Base-by-base conservation (phyloP, 2,888 invertebrate species). In the Calliscelio sp. region DNA sequence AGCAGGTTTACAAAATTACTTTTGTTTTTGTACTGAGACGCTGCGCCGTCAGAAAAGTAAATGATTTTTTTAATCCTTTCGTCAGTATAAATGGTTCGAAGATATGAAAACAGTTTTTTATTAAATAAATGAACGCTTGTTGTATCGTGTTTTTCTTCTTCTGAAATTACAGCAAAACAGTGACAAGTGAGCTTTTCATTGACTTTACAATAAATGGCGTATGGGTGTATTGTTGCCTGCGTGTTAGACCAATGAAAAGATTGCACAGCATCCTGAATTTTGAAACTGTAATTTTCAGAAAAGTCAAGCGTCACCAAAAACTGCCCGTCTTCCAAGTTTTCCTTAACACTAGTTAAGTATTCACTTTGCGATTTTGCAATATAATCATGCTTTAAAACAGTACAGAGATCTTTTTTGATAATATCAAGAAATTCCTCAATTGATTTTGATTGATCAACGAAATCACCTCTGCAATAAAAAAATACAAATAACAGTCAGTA, bases 141-240 rank as follows among this genome's bases (percentile, higher is more conserved):
- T 35, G 73, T 28, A 16, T 73, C 57, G 32, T 74, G 51, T 20
- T 74, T 66, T 38, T 66, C 35, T 3, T 49, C 28, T 63, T 63
- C 46, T 18, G 44, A 59, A 35, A 59, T 59, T 20, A 59, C 22
- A 35, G 32, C 59, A 20, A 59, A 59, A 22, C 32, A 32, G 11
- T 59, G 5, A 14, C 35, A 38, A 32, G 16, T 20, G 16, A 53
- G n/a, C 32, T 59, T 59, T 59, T 10, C 59, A 38, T 59, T 38
- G 18, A 35, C 22, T 20, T 38, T 35, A 22, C 59, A 14, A 25
- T 61, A 61, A 18, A 44, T 61, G 16, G 38, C 61, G 25, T 61
- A 61, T 11, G 57, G 35, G 16, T 35, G 53, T n/a, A 53, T 14
- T 10, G 57, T 57, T n/a, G 35, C 32, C n/a, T 53, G 51, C 5